Evolutionary conservation across 53 echinoderm and acorn worm species (phyloP).

Genomic region (Holothuria leucospilota): DNA sequence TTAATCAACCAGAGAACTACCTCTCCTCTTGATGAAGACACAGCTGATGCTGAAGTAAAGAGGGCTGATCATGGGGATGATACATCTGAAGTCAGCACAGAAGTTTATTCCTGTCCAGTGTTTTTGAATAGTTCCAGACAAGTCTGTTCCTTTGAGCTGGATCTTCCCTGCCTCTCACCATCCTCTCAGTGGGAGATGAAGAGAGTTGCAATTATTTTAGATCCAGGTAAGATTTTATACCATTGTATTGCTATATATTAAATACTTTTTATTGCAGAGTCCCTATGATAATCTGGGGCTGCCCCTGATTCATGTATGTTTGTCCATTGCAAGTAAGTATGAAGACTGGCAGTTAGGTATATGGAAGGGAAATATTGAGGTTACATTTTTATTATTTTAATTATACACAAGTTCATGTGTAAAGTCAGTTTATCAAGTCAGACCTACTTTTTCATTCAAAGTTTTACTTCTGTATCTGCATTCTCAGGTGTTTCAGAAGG

Average conservation of each 20-base stretch:
- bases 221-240: constrained; percentile 65
- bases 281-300: too few species aligned
- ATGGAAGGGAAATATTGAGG: too few species aligned
- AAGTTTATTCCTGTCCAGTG: constrained; percentile 73
- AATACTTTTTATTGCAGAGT: too few species aligned
- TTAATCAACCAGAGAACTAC: constrained; percentile 36
- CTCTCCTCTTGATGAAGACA: constrained; percentile 22
- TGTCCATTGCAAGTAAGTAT: too few species aligned
- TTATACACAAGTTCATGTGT: too few species aligned
- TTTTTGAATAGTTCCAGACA: constrained; percentile 89
- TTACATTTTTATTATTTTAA: too few species aligned
- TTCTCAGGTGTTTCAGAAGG: constrained; percentile 77
- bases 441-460: neutral
- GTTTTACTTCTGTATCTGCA: neutral
- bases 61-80: constrained; percentile 11
- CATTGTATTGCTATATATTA: too few species aligned
- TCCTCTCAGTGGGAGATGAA: constrained; percentile 80
- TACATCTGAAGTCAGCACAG: constrained; percentile 6
- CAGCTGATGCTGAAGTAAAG: constrained; percentile 35
- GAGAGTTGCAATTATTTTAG: constrained; percentile 79
- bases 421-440: too few species aligned
- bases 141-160: constrained; percentile 80
- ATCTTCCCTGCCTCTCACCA: constrained; percentile 78
- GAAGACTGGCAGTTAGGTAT: too few species aligned
- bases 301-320: too few species aligned